Conservation (phyloP, 2,888 invertebrate genomes). For the Desoria tigrina region DNA sequence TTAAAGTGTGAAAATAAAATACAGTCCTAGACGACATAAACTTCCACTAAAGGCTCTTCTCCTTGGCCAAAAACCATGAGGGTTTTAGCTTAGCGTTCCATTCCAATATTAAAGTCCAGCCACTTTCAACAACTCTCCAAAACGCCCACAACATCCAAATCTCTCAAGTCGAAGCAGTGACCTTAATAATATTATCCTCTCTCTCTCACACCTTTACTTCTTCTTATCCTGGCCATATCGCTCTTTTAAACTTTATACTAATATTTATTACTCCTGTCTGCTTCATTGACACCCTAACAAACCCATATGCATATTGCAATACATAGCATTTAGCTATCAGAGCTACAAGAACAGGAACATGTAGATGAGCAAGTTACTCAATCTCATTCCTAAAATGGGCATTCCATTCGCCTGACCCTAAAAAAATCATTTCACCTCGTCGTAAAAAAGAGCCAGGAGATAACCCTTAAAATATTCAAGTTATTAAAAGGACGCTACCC, state of each 20-base stretch:
- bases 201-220: slow-evolving; percentile 5
- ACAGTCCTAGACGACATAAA: slow-evolving; percentile 8
- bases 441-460: background rate
- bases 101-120: background rate
- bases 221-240: background rate
- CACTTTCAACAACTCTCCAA: too few species aligned
- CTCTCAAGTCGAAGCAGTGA: background rate
- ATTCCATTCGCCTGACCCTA: too few species aligned
- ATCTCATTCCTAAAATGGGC: too few species aligned
- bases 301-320: background rate
- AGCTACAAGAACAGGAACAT: too few species aligned
- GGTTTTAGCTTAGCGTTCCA: too few species aligned
- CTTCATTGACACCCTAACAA: slow-evolving; percentile 1
- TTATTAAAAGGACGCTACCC: too few species aligned
- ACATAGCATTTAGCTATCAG: too few species aligned
- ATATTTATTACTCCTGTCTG: slow-evolving; percentile 12
- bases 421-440: too few species aligned
- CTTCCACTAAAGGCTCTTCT: background rate
- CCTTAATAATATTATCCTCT: slow-evolving; percentile 12
- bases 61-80: too few species aligned
- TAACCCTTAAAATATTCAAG: background rate
- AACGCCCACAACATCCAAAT: slow-evolving; percentile 2
- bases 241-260: background rate
- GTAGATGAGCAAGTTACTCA: too few species aligned
- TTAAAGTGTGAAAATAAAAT: slow-evolving; percentile 12